Percentiles rank a stretch among this genome's conserved stretches.
Evolutionary conservation across 1,140 invertebrate species (phyloP).

Genomic region (Drosophila prosaltans): DNA sequence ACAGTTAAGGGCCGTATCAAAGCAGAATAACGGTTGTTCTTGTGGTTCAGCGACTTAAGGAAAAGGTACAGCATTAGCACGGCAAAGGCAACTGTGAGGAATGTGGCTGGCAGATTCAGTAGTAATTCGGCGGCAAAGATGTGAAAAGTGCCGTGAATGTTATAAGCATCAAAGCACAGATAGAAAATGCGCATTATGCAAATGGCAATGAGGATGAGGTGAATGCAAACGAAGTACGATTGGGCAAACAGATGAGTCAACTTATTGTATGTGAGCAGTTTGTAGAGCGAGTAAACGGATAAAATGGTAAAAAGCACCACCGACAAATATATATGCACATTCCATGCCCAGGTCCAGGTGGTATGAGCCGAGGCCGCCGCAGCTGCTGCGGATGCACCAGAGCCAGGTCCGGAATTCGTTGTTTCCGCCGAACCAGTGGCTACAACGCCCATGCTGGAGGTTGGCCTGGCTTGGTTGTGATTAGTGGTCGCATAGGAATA

Average conservation of each 20-base stretch:
- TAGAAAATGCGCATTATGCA: slow-evolving; percentile 92
- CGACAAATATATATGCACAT: slow-evolving; percentile 93
- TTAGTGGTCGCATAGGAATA: slow-evolving; percentile 57
- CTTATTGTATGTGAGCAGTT: slow-evolving; percentile 91
- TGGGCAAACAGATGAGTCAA: slow-evolving; percentile 91
- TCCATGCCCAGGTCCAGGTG: slow-evolving; percentile 93
- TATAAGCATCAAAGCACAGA: slow-evolving; percentile 95
- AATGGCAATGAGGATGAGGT: slow-evolving; percentile 90
- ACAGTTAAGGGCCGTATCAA: slow-evolving; percentile 90
- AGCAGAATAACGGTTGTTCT: slow-evolving; percentile 87
- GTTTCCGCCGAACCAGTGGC: slow-evolving; percentile 13
- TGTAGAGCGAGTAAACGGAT: slow-evolving; percentile 91
- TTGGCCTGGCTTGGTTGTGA: slow-evolving; percentile 21
- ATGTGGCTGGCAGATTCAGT: slow-evolving; percentile 91
- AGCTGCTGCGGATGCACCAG: slow-evolving; percentile 70
- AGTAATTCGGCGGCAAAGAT: slow-evolving; percentile 92
- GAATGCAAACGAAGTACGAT: slow-evolving; percentile 93
- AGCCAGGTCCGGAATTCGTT: slow-evolving; percentile 48
- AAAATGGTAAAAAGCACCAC: slow-evolving; percentile 92
- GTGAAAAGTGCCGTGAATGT: slow-evolving; percentile 90
- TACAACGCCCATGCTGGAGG: slow-evolving; percentile 13
- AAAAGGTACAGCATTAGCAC: slow-evolving; percentile 93
- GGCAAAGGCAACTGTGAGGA: slow-evolving; percentile 92
- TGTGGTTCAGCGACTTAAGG: slow-evolving; percentile 88
- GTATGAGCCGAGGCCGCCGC: slow-evolving; percentile 81